A percentile compares a stretch with the other conserved stretches of the same genome.
These are phyloP conservation scores for Clinocottus analis DNA, from an alignment of 2,113 vertebrate species.

Conservation along the genomic window DNA sequence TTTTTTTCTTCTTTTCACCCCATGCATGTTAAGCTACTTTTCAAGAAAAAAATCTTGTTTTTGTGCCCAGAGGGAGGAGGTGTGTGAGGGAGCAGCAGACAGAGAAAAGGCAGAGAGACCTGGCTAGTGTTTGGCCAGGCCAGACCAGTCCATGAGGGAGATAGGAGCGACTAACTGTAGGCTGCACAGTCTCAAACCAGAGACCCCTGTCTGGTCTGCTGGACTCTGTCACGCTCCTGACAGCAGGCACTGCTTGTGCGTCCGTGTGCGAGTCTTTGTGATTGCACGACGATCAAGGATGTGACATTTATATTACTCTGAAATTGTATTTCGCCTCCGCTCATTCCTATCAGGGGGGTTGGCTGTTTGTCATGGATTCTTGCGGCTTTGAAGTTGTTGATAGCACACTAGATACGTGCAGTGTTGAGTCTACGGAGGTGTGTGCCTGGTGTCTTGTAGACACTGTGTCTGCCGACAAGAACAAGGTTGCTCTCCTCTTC, in stretches of 20 bases:
- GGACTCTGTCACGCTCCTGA: conserved; percentile 80
- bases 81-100: conserved; percentile 35
- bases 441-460: conserved; percentile 66
- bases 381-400: conserved; percentile 44
- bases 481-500: conserved; percentile 50
- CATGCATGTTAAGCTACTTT: not conserved
- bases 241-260: conserved; percentile 63
- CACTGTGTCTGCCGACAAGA: conserved; percentile 63
- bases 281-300: conserved; percentile 23
- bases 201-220: conserved; percentile 75
- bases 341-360: not conserved
- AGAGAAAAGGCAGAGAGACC: conserved; percentile 68
- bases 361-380: not conserved
- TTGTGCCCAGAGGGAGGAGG: conserved; percentile 12
- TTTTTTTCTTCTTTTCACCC: not conserved
- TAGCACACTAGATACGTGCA: conserved; percentile 10
- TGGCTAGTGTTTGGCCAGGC: conserved; percentile 70
- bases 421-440: conserved; percentile 42
- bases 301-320: conserved; percentile 21
- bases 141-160: conserved; percentile 71
- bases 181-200: conserved; percentile 76
- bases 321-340: not conserved
- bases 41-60: not conserved
- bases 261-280: conserved; percentile 25
- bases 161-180: conserved; percentile 72